Conservation (phyloP, 1,140 invertebrate genomes). For the Aporrectodea caliginosa region DNA sequence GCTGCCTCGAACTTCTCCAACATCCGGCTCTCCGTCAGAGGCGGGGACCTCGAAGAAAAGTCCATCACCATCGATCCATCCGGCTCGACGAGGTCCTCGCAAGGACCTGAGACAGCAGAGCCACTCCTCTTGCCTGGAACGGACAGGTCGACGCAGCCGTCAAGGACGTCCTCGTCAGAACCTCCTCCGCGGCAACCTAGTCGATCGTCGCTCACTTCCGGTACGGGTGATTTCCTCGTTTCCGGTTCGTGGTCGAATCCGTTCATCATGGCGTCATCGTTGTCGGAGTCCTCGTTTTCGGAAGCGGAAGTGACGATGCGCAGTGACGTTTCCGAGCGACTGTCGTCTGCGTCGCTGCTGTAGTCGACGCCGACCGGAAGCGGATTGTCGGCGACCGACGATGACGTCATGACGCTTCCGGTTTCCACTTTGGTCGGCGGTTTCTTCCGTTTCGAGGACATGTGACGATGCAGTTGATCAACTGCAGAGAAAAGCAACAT, state of each 20-base stretch:
- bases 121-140: too few relatives aligned
- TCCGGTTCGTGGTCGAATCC: too few relatives aligned
- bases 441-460: too few relatives aligned
- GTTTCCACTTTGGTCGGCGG: too few relatives aligned
- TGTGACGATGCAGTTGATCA: too few relatives aligned
- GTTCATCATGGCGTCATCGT: not conserved
- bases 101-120: too few relatives aligned
- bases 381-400: not conserved
- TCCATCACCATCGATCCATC: not conserved
- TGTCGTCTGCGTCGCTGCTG: not conserved
- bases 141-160: not conserved
- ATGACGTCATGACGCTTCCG: not conserved
- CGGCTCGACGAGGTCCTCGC: too few relatives aligned
- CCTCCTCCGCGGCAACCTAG: too few relatives aligned
- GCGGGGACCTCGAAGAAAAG: not conserved
- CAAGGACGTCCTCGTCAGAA: too few relatives aligned
- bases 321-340: not conserved
- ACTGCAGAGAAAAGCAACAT: too few relatives aligned
- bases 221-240: too few relatives aligned
- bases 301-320: not conserved
- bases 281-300: not conserved
- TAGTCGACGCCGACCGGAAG: not conserved
- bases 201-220: not conserved
- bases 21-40: not conserved
- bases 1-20: not conserved